Conservation (phyloP, 2,113 vertebrate species). For the Mungos mungo region DNA sequence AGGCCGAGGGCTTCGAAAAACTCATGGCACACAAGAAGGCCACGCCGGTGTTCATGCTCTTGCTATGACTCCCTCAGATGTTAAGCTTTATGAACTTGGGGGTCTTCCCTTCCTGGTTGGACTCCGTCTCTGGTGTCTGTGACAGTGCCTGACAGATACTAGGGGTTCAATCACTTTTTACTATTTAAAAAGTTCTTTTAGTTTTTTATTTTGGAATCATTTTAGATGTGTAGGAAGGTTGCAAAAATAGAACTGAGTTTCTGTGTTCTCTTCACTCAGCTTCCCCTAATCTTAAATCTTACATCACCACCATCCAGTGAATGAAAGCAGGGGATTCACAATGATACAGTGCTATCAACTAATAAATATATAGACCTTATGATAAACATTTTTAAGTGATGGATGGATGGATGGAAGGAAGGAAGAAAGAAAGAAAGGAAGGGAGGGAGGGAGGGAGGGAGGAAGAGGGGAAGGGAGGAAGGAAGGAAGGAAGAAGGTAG, state of each 20-base stretch:
- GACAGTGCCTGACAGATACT: neutral
- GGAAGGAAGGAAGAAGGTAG: neutral
- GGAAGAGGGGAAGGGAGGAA: neutral
- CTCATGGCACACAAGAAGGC: no score
- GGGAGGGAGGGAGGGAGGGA: no score
- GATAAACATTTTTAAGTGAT: neutral
- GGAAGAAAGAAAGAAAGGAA: no score
- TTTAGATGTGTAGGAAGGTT: neutral
- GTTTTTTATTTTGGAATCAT: neutral
- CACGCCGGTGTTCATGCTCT: accelerated
- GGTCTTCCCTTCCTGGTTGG: neutral
- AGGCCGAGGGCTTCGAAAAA: neutral
- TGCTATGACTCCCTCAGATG: neutral
- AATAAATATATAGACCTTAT: neutral
- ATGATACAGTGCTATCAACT: neutral
- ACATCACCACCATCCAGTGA: neutral
- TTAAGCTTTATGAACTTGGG: no score
- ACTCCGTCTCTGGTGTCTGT: neutral
- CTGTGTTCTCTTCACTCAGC: neutral
- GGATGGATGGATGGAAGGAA: neutral
- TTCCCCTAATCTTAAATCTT: neutral
- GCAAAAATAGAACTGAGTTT: neutral
- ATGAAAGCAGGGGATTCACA: neutral
- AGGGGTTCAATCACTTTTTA: neutral
- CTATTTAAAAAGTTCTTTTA: neutral